These are phyloP conservation scores for Macroglossus sobrinus DNA, from an alignment of 2,113 vertebrate species.

Conservation along the genomic window DNA sequence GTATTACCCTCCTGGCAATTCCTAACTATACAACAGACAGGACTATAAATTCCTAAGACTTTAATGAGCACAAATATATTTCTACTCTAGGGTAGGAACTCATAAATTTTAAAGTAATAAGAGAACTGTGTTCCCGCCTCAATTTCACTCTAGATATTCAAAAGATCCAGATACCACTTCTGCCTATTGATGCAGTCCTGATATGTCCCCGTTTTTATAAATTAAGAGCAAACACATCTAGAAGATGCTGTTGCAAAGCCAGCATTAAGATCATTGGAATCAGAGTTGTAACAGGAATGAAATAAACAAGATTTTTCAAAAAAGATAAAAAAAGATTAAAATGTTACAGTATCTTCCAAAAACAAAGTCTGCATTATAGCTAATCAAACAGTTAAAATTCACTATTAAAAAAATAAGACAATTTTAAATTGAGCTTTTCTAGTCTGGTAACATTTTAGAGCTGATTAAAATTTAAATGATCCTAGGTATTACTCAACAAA, in stretches of 20 bases:
- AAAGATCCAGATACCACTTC: neutral
- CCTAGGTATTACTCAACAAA: neutral
- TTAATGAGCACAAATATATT: neutral
- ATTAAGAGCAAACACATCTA: neutral
- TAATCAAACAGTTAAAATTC: neutral
- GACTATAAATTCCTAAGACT: neutral
- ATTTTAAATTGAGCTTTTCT: neutral
- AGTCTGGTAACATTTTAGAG: slow-evolving; percentile 18
- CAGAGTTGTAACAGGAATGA: neutral
- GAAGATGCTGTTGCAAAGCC: neutral
- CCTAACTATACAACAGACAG: neutral
- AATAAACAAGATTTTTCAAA: neutral
- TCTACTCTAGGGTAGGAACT: neutral
- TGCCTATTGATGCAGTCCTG: neutral
- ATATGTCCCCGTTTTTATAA: neutral
- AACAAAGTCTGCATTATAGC: neutral
- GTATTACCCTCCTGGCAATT: neutral
- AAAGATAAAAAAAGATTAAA: neutral
- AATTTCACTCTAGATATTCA: neutral
- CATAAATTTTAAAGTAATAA: neutral
- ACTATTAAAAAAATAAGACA: slow-evolving; percentile 6
- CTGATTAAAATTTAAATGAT: neutral
- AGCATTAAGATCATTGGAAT: neutral
- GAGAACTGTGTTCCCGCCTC: neutral
- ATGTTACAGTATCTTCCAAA: neutral